Evolutionary conservation across 2,888 invertebrate species (phyloP).

Genomic region (Piscicola geometra): DNA sequence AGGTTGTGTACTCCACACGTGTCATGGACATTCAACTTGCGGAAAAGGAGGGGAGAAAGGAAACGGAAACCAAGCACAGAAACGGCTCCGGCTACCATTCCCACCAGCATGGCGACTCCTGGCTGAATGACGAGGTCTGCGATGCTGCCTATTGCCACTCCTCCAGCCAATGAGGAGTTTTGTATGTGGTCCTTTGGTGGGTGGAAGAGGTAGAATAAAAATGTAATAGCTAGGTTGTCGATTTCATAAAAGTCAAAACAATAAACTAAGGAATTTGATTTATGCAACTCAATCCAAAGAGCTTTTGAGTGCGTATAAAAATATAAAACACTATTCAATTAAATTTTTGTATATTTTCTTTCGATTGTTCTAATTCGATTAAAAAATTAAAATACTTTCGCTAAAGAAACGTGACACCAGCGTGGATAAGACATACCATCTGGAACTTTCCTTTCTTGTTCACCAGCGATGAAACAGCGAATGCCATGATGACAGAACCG

Average conservation of each 20-base stretch:
- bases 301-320: no score
- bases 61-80: conserved; percentile 76
- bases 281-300: no score
- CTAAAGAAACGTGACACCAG: no score
- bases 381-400: no score
- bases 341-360: no score
- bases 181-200: conserved; percentile 61
- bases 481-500: conserved; percentile 75
- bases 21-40: conserved; percentile 66
- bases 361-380: no score
- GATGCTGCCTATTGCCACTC: conserved; percentile 84
- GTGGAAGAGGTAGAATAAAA: not conserved
- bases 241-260: no score
- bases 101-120: conserved; percentile 75
- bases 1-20: conserved; percentile 95
- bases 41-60: conserved; percentile 61
- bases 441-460: conserved; percentile 52
- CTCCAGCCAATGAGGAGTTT: conserved; percentile 87
- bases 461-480: conserved; percentile 73
- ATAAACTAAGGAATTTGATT: no score
- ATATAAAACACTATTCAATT: no score
- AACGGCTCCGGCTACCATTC: conserved; percentile 70
- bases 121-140: conserved; percentile 76
- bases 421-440: conserved; percentile 47
- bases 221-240: no score